Conservation (phyloP, 2,888 invertebrate genomes). For the Macrophya annulata region DNA sequence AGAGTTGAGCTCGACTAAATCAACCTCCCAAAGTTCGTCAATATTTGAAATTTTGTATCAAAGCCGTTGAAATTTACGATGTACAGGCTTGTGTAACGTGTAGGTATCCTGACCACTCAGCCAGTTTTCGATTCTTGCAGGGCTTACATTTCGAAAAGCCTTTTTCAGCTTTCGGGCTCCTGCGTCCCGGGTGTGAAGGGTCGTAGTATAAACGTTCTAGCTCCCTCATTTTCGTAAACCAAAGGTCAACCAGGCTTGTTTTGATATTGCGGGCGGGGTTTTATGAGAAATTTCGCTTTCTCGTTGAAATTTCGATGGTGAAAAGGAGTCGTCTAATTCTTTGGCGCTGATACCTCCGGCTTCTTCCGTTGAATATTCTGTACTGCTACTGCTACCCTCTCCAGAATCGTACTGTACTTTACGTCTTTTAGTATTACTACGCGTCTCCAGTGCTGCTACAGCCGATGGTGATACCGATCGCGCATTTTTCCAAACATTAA, state of each 20-base stretch:
- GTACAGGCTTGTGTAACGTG: slow-evolving; percentile 57
- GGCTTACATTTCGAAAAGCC: background rate
- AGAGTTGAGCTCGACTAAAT: slow-evolving; percentile 45
- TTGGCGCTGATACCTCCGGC: background rate
- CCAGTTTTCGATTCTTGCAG: slow-evolving; percentile 49
- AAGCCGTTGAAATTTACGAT: slow-evolving; percentile 57
- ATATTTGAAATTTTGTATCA: slow-evolving; percentile 60
- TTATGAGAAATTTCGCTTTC: too few relatives aligned
- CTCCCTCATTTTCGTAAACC: background rate
- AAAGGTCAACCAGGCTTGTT: background rate
- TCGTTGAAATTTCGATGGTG: too few relatives aligned
- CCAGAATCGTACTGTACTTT: too few relatives aligned
- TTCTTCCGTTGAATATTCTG: too few relatives aligned
- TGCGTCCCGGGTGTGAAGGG: background rate
- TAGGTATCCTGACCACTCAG: slow-evolving; percentile 60
- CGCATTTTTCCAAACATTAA: too few relatives aligned
- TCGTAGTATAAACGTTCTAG: slow-evolving; percentile 55
- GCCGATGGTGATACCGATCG: too few relatives aligned
- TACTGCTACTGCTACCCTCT: background rate
- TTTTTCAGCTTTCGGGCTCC: slow-evolving; percentile 26
- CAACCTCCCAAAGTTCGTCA: slow-evolving; percentile 54
- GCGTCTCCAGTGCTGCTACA: too few relatives aligned
- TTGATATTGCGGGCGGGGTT: background rate
- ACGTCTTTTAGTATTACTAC: too few relatives aligned
- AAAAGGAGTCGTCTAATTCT: background rate